Conservation (phyloP, 2,888 invertebrate genomes). For the Boloria selene region DNA sequence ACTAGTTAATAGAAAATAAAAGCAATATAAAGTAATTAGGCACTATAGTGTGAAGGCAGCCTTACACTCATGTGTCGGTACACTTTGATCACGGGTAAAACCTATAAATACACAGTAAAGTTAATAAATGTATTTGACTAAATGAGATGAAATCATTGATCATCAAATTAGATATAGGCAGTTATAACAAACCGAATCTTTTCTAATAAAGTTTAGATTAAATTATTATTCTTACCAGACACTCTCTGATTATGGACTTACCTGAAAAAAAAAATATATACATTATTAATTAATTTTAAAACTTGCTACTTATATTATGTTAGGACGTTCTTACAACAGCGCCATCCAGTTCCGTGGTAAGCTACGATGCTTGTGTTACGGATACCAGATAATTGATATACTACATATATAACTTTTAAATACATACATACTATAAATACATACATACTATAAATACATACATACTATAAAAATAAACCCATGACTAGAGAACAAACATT, state of each 20-base stretch:
- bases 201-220: background rate
- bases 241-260: background rate
- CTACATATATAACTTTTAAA: too few relatives aligned
- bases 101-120: slow-evolving; percentile 12
- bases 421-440: too few relatives aligned
- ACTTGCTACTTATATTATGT: background rate
- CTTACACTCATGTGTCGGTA: slow-evolving; percentile 20
- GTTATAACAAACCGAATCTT: too few relatives aligned
- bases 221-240: background rate
- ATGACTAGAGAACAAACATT: too few relatives aligned
- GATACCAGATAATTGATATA: too few relatives aligned
- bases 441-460: too few relatives aligned
- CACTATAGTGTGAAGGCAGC: background rate
- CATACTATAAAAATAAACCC: too few relatives aligned
- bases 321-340: too few relatives aligned
- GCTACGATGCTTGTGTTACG: too few relatives aligned
- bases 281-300: background rate
- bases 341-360: too few relatives aligned
- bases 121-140: slow-evolving; percentile 6
- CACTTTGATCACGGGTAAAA: slow-evolving; percentile 26
- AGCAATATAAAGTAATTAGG: background rate
- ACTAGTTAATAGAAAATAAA: too few relatives aligned
- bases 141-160: background rate
- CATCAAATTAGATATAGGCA: slow-evolving; percentile 10
- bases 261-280: slow-evolving; percentile 6